phyloP scores from a whole-genome alignment of 2,113 vertebrate genomes.

The Rhagologus leucostigma region DNA sequence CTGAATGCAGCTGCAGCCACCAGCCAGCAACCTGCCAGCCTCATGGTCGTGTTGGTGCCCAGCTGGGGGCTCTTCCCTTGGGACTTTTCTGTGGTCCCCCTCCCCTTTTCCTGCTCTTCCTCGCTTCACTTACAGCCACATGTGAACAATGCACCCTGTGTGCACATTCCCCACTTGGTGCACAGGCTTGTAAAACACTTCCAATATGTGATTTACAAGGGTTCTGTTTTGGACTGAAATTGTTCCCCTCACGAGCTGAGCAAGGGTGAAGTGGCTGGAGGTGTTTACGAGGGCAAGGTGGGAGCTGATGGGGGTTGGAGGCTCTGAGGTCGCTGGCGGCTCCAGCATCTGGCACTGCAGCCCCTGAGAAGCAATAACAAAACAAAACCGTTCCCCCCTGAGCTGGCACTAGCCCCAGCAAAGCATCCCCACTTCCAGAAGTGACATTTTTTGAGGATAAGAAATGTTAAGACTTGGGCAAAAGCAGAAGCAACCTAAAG shows the following conservation, averaged over 20 bases:
- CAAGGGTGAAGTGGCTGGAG: neutral
- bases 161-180: neutral
- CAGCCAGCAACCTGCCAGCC: neutral
- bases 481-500: neutral
- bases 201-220: neutral
- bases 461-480: neutral
- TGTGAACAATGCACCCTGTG: conserved; percentile 2
- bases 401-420: neutral
- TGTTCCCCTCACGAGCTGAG: neutral
- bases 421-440: neutral
- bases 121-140: neutral
- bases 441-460: neutral
- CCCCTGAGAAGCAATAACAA: neutral
- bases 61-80: neutral
- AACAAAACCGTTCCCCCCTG: neutral
- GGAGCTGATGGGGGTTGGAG: neutral
- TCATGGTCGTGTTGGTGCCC: neutral
- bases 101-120: conserved; percentile 3
- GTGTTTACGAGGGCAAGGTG: neutral
- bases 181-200: neutral
- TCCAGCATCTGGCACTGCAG: neutral
- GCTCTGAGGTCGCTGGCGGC: neutral
- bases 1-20: neutral
- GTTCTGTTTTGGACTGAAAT: neutral
- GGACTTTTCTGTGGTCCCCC: neutral